Evolutionary conservation across 1,140 invertebrate genomes (phyloP), one percentile per base, ranked within the genome.

Genomic region (Ceratina australensis): DNA sequence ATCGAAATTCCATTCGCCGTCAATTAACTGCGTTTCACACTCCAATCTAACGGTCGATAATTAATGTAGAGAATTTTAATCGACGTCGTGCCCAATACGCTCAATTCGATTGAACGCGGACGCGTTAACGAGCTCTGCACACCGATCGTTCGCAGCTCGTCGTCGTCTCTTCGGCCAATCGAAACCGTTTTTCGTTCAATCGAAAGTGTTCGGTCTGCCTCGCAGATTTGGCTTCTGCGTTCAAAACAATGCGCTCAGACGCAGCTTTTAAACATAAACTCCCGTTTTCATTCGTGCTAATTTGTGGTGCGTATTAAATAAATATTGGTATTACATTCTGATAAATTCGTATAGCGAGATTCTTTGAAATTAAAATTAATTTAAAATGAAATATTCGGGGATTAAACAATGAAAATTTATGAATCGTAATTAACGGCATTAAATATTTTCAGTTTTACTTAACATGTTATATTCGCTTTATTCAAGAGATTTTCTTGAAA

Each of bases 21-120:
- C 74, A 52, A 76, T 76, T 76, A 76, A 76, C 56, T 42, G 57
- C 33, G 56, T 76, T 76, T 52, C 74, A 22, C 66, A 56, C 60
- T 71, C 56, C 74, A 76, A 69, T 76, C 66, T 71, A 69, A n/a
- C 74, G 66, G 16, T 18, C n/a, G 74, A 76, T 76, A 76, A 76
- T 76, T 76, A 76, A 76, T 69, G 74, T 76, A 76, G 57, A 69
- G 65, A 76, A 76, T 76, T 76, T 76, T 76, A 69, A 76, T 76
- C 66, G 68, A 72, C 68, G 50, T 49, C 16, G 33, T 20, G 47
- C 74, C 8, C 74, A 47, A 67, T 33, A 54, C 54, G 49, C 3
- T 47, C 26, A 33, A 52, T 76, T 69, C 66, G 74, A 69, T 76
- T 69, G 65, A 22, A 69, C 74, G 28, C 20, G 49, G n/a, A 52